Base-by-base conservation (phyloP, 2,888 invertebrate species). In the Venustoraphidia nigricollis region DNA sequence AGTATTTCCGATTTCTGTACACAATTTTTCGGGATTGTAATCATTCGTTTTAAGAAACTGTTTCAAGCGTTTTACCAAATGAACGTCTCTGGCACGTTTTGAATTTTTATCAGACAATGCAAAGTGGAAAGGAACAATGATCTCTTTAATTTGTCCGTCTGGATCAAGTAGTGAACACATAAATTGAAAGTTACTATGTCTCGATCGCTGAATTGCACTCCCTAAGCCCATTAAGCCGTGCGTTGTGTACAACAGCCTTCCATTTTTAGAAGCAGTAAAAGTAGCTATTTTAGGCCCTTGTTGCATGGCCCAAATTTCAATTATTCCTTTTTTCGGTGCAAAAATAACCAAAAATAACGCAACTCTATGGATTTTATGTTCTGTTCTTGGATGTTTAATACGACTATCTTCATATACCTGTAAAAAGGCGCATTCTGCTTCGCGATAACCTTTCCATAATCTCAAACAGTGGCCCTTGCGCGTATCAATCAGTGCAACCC, bases 371-470 rank as follows among this genome's bases (percentile, higher is more conserved):
- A 46, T 51, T 42, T 46, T 43, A 11, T 39, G 39, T 9, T 45
- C 35, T 10, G 44, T 49, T 60, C 59, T 34, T 60, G 54, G 1
- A 58, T 61, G 34, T 62, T 62, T 6, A 62, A 53, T 2, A 61
- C 58, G 50, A 50, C 64, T 66, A 52, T 77, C 78, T 59, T 89
- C 87, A 36, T 75, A 71, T 1, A 89, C 85, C 66, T 90, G 86
- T 40, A 96, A 71, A 78, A 95, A 97, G 2, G 89, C 91, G 63
- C 93, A 90, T 62, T 96, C 89, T 0, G 96, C 95, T 62, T 96
- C 92, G 45, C 96, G 75, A 65, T 93, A 97, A 4, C 97, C 96
- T 71, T 96, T 96, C 77, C 94, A 93, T 61, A 95, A 81, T 46
- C 91, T 75, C 38, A 94, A 68, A 27, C 87, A 79, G 46, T 85